A percentile compares a stretch with the other conserved stretches of the same genome.
phyloP scores from a whole-genome alignment of 2,113 vertebrate genomes.

The Micromys minutus region DNA sequence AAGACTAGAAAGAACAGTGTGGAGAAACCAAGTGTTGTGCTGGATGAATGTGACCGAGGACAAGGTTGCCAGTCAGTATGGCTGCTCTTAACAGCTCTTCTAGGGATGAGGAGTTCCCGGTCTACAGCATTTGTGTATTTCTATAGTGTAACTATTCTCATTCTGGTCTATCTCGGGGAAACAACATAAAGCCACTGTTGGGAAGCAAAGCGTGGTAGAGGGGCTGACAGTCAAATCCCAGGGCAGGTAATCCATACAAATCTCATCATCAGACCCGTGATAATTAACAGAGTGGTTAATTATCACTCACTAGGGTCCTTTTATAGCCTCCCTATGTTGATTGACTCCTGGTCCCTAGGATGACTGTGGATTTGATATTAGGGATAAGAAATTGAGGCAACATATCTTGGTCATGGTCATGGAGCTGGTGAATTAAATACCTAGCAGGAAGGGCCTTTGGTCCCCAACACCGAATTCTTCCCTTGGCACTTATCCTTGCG shows the following conservation, averaged over 20 bases:
- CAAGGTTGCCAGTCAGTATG: neutral
- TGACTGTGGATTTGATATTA: neutral
- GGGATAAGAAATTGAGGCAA: neutral
- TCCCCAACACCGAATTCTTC: neutral
- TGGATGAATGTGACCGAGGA: neutral
- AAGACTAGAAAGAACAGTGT: neutral
- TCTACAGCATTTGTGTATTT: neutral
- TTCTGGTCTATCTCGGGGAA: neutral
- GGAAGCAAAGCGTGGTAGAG: neutral
- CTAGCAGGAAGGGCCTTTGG: neutral
- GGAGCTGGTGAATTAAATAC: neutral
- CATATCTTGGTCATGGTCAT: neutral
- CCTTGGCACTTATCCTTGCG: neutral
- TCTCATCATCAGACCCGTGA: too few relatives aligned
- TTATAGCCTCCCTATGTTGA: neutral
- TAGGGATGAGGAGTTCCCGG: too few relatives aligned
- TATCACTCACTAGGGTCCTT: neutral
- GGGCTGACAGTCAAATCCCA: neutral
- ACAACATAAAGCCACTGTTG: too few relatives aligned
- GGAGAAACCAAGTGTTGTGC: neutral
- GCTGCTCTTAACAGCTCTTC: neutral
- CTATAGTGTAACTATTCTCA: neutral
- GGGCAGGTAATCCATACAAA: accelerated
- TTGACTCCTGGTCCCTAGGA: neutral
- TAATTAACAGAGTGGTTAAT: neutral